Conservation (phyloP, 2,797 vertebrate genomes). For the Melanitta fusca region DNA sequence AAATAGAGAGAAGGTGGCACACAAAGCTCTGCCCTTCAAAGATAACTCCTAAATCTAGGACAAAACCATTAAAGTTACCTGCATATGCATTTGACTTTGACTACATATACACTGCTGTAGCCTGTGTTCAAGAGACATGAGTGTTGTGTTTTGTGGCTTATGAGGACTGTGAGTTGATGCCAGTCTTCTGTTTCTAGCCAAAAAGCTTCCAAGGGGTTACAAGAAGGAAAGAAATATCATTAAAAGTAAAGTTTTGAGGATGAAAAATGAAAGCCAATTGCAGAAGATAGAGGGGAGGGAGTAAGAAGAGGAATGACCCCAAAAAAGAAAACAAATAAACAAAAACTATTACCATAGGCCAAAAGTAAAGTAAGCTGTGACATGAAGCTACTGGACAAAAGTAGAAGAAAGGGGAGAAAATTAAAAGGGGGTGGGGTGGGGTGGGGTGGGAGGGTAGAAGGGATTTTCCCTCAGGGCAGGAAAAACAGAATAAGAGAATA, state of each 20-base stretch:
- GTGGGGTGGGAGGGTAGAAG: neutral
- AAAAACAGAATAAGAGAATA: neutral
- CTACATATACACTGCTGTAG: neutral
- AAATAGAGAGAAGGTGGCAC: neutral
- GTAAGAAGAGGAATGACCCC: neutral
- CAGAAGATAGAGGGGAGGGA: neutral
- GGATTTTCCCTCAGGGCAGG: neutral
- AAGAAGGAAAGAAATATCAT: neutral
- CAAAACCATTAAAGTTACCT: neutral
- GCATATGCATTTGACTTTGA: neutral
- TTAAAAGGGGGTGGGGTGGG: neutral
- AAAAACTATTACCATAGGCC: neutral
- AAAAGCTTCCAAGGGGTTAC: neutral
- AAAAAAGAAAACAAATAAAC: neutral
- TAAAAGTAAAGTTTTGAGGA: neutral
- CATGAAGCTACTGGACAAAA: neutral
- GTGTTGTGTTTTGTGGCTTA: neutral
- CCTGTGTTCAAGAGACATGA: neutral
- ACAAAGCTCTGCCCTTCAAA: neutral
- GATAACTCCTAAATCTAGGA: neutral
- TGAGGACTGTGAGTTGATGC: fast-evolving
- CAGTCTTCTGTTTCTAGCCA: neutral
- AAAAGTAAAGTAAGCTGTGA: neutral
- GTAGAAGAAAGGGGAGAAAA: neutral
- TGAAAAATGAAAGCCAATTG: neutral